A percentile compares a stretch with the other conserved stretches of the same genome.
phyloP scores from a whole-genome alignment of 2,888 invertebrate genomes.

The Ashinkailepas kermadecensis region DNA sequence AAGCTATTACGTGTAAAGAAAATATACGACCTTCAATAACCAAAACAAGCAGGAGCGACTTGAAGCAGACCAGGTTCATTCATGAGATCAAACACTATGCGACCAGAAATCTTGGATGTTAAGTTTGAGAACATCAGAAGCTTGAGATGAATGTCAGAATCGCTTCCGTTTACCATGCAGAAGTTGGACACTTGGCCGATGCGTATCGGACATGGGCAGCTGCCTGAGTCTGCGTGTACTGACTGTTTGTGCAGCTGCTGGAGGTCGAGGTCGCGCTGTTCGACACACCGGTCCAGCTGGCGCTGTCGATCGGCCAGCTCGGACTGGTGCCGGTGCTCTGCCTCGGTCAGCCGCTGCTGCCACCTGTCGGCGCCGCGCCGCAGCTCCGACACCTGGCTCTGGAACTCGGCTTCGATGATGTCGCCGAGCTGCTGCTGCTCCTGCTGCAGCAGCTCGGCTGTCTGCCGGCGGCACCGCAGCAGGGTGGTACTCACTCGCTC shows the following conservation, averaged over 20 bases:
- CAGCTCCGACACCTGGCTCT: not conserved
- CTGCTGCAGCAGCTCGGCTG: conserved; percentile 8
- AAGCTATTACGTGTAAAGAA: too few species aligned
- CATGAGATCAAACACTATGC: too few species aligned
- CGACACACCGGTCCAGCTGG: not conserved
- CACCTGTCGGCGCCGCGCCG: conserved; percentile 1
- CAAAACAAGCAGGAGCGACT: too few species aligned
- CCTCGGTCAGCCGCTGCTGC: conserved; percentile 15
- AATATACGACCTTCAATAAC: too few species aligned
- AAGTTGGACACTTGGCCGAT: too few species aligned
- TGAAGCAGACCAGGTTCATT: too few species aligned
- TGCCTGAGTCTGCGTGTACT: not conserved
- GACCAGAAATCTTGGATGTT: too few species aligned
- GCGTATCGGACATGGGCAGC: too few species aligned
- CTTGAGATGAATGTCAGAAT: too few species aligned
- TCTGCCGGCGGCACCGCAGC: not conserved
- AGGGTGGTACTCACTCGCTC: too few species aligned
- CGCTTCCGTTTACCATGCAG: too few species aligned
- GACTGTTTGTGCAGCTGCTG: conserved; percentile 9
- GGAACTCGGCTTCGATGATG: conserved; percentile 6
- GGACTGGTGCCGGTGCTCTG: not conserved
- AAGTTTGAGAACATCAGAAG: too few species aligned
- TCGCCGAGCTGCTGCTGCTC: conserved; percentile 21
- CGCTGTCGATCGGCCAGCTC: not conserved
- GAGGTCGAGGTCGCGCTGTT: conserved; percentile 5